A percentile compares a stretch with the other conserved stretches of the same genome.
Evolutionary conservation across 1,140 invertebrate species (phyloP).

Genomic region (Drosophila guanche): DNA sequence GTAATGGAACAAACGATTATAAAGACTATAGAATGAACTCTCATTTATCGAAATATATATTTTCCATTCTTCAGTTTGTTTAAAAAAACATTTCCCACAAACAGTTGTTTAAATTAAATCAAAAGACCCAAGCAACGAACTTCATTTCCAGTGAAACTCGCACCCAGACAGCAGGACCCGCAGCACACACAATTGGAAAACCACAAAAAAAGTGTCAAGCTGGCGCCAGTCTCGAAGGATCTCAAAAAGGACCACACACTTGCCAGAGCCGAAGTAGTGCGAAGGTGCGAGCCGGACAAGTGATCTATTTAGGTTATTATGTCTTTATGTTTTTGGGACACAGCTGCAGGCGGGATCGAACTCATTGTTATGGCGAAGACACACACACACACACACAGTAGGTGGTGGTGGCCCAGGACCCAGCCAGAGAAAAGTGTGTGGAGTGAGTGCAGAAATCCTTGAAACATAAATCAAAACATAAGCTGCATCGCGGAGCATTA

Average conservation of each 20-base stretch:
- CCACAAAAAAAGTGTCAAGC: slow-evolving; percentile 55
- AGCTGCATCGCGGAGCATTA: slow-evolving; percentile 40
- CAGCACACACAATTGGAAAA: slow-evolving; percentile 48
- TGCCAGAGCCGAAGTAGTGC: slow-evolving; percentile 10
- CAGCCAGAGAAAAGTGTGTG: not conserved
- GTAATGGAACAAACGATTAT: too few relatives aligned
- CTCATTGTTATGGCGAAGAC: too few relatives aligned
- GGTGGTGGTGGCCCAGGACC: slow-evolving; percentile 61
- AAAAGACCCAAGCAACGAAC: slow-evolving; percentile 20
- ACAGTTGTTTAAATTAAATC: slow-evolving; percentile 22
- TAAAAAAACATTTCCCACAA: not conserved
- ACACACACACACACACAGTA: slow-evolving; percentile 51
- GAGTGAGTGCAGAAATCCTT: slow-evolving; percentile 20
- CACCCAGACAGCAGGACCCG: not conserved
- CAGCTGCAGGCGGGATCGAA: slow-evolving; percentile 53
- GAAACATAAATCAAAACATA: slow-evolving; percentile 66
- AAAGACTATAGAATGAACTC: too few relatives aligned
- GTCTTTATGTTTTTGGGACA: slow-evolving; percentile 72
- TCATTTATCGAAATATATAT: too few relatives aligned
- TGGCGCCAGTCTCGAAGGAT: slow-evolving; percentile 59
- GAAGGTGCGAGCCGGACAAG: slow-evolving; percentile 71
- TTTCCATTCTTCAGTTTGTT: too few relatives aligned
- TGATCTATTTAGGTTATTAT: slow-evolving; percentile 81
- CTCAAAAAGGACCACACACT: slow-evolving; percentile 59
- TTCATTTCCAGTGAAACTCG: slow-evolving; percentile 28